Conservation (phyloP, 2,888 invertebrate genomes). For the Spilarctia lutea region DNA sequence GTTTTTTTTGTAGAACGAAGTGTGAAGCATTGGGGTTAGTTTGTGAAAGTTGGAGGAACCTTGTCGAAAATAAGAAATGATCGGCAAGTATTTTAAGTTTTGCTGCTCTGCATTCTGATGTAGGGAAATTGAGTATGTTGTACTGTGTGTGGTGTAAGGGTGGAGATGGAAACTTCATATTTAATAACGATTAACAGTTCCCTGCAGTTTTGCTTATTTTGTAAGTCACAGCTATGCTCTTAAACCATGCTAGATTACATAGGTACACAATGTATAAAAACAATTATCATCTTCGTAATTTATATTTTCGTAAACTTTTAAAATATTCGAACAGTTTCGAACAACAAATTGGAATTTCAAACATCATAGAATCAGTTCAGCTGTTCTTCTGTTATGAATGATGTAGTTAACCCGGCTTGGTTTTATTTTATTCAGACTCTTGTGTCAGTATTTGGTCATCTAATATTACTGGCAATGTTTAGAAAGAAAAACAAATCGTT, state of each 20-base stretch:
- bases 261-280: too few species aligned
- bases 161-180: not conserved
- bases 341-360: too few species aligned
- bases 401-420: too few species aligned
- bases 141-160: conserved; percentile 2
- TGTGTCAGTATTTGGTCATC: not conserved
- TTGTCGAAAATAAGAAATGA: conserved; percentile 44
- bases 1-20: conserved; percentile 50
- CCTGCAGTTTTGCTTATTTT: too few species aligned
- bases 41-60: conserved; percentile 41
- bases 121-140: conserved; percentile 18
- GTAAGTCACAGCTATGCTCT: too few species aligned
- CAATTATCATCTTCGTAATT: too few species aligned
- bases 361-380: too few species aligned
- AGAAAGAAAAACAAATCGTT: not conserved
- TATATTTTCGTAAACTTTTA: too few species aligned
- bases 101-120: conserved; percentile 41
- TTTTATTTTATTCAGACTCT: too few species aligned
- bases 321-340: too few species aligned
- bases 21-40: conserved; percentile 45
- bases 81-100: conserved; percentile 45
- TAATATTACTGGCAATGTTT: not conserved
- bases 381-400: too few species aligned
- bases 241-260: too few species aligned
- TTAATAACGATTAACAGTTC: not conserved